These are phyloP conservation scores for Crocuta crocuta DNA, from an alignment of 2,113 vertebrate genomes.

Conservation along the genomic window DNA sequence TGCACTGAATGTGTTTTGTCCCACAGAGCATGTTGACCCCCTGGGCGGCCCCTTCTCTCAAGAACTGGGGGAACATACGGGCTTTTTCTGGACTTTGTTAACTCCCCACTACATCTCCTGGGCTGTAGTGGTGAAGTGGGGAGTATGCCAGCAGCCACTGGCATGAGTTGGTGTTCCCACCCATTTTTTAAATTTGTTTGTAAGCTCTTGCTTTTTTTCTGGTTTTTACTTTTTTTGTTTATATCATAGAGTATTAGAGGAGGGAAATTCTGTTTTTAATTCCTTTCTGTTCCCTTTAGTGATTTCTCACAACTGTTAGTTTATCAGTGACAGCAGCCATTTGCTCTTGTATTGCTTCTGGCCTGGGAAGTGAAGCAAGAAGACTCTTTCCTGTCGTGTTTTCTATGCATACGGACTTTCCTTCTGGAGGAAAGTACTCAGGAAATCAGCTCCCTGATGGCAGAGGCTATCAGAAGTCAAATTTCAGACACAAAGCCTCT, in stretches of 20 bases:
- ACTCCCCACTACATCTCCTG: not conserved
- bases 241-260: no score
- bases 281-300: not conserved
- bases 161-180: not conserved
- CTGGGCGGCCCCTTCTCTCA: no score
- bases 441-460: rapidly evolving
- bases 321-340: rapidly evolving
- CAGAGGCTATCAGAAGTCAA: not conserved
- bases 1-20: no score
- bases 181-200: not conserved
- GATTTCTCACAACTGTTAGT: not conserved
- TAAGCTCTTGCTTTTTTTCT: not conserved
- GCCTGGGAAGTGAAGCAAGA: not conserved
- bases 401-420: not conserved
- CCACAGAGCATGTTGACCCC: rapidly evolving
- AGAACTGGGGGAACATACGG: rapidly evolving
- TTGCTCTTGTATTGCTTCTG: not conserved
- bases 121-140: no score
- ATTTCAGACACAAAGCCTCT: not conserved
- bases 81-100: not conserved
- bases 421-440: not conserved
- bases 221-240: not conserved
- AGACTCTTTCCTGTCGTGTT: no score
- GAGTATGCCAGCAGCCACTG: not conserved
- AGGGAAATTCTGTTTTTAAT: not conserved